Evolutionary conservation across 2,888 invertebrate genomes (phyloP).

Genomic region (Beris morrisii): DNA sequence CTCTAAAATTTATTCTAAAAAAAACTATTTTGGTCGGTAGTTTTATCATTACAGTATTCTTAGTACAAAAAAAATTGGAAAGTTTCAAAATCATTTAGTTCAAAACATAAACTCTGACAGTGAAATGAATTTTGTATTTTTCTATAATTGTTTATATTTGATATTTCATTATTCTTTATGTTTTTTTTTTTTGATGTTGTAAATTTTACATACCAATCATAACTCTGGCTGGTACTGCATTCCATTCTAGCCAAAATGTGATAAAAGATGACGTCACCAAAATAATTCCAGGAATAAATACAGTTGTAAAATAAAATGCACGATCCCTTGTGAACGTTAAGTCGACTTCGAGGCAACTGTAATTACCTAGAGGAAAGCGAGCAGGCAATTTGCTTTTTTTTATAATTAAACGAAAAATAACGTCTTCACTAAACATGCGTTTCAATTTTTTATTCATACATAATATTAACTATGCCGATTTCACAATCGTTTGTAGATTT

Average conservation of each 20-base stretch:
- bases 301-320: slow-evolving; percentile 96
- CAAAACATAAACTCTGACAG: too few species aligned
- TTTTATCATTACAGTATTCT: too few species aligned
- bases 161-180: too few species aligned
- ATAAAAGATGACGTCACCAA: slow-evolving; percentile 96
- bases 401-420: slow-evolving; percentile 2
- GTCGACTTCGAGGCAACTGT: slow-evolving; percentile 93
- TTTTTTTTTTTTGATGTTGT: neutral
- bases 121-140: too few species aligned
- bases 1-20: too few species aligned
- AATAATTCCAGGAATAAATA: slow-evolving; percentile 95
- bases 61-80: too few species aligned
- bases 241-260: slow-evolving; percentile 97
- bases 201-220: slow-evolving; percentile 82
- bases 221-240: slow-evolving; percentile 93
- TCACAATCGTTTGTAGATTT: slow-evolving; percentile 1
- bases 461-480: slow-evolving; percentile 8
- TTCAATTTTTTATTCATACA: neutral
- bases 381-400: slow-evolving; percentile 33
- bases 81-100: too few species aligned
- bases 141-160: too few species aligned
- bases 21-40: too few species aligned
- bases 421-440: slow-evolving; percentile 9
- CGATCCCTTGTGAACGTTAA: slow-evolving; percentile 92
- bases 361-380: slow-evolving; percentile 72